Conservation (phyloP, 2,113 vertebrate species). For the Lycocorax pyrrhopterus region DNA sequence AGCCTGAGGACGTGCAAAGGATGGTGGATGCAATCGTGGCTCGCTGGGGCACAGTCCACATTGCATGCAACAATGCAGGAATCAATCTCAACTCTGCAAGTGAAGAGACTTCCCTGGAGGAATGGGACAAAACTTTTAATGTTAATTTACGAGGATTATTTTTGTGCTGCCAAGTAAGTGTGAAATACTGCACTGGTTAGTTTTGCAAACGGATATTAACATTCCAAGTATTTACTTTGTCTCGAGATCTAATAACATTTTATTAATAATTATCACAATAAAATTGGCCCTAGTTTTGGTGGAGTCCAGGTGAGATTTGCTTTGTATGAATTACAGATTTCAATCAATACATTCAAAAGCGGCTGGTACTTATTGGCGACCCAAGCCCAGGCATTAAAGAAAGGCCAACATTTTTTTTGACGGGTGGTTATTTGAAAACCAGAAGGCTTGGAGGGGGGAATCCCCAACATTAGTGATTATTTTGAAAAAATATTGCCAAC, state of each 20-base stretch:
- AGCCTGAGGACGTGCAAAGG: conserved; percentile 72
- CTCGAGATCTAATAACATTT: neutral
- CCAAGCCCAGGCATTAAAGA: neutral
- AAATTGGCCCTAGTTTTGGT: neutral
- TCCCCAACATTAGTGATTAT: neutral
- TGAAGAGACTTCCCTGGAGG: conserved; percentile 77
- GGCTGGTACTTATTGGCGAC: neutral
- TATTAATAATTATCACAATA: neutral
- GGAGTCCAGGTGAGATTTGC: neutral
- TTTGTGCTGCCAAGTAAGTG: conserved; percentile 80
- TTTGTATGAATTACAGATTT: neutral
- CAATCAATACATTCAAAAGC: neutral
- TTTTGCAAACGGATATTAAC: neutral
- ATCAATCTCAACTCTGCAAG: conserved; percentile 83
- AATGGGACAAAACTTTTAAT: conserved; percentile 80
- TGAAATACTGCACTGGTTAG: neutral
- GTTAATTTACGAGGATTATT: conserved; percentile 80
- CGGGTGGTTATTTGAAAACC: neutral
- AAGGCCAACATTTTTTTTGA: neutral
- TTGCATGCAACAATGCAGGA: conserved; percentile 79
- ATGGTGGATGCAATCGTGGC: conserved; percentile 67
- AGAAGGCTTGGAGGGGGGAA: neutral
- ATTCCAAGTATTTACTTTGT: neutral
- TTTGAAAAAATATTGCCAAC: neutral
- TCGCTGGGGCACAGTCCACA: conserved; percentile 73